These are phyloP conservation scores for Asarcornis scutulata DNA, from an alignment of 2,113 vertebrate genomes.

Conservation along the genomic window DNA sequence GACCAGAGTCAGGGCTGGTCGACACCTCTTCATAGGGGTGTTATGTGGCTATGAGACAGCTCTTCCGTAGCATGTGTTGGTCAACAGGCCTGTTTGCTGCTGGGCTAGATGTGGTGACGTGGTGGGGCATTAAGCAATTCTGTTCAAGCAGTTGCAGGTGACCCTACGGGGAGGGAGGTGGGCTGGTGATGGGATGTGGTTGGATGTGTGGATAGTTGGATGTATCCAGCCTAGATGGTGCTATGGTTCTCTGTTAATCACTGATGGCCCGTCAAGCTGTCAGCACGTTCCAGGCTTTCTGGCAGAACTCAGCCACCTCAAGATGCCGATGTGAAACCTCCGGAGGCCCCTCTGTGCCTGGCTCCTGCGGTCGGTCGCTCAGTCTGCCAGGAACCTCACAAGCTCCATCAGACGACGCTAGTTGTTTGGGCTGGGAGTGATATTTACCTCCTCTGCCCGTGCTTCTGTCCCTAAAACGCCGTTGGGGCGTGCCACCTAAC, in stretches of 20 bases:
- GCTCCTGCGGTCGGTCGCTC: not conserved
- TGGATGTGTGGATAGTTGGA: not conserved
- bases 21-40: not conserved
- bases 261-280: not conserved
- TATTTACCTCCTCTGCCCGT: not conserved
- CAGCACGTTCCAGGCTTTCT: not conserved
- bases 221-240: not conserved
- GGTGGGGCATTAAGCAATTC: not conserved
- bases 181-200: not conserved
- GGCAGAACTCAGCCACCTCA: not conserved
- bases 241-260: not conserved
- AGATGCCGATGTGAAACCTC: not conserved
- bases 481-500: rapidly evolving
- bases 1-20: not conserved
- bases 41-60: not conserved
- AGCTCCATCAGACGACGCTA: not conserved
- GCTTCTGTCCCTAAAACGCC: not conserved
- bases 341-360: not conserved
- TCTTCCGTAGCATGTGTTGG: not conserved
- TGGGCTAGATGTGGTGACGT: rapidly evolving
- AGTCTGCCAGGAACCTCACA: not conserved
- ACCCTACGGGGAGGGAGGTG: not conserved
- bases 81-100: not conserved
- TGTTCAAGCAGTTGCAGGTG: not conserved
- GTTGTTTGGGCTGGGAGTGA: not conserved